Conservation (phyloP, 2,888 invertebrate species). For the Chironomus tentans region DNA sequence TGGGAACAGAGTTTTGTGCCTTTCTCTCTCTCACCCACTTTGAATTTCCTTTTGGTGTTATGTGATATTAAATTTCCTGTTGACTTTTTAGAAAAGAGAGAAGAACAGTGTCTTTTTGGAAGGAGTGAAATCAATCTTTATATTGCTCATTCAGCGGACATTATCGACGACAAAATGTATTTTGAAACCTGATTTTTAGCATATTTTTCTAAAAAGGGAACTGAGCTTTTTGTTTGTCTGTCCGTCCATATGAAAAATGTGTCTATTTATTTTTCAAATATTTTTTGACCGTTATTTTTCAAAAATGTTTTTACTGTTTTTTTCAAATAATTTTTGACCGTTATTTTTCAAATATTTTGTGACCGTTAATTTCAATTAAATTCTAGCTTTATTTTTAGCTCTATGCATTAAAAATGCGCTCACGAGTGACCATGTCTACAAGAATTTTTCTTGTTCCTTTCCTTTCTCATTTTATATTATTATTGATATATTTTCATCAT, state of each 20-base stretch:
- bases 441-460: too few species aligned
- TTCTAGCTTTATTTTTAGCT: too few species aligned
- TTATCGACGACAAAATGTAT: not conserved
- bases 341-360: too few species aligned
- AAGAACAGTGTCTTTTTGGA: not conserved
- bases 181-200: slow-evolving; percentile 9
- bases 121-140: slow-evolving; percentile 25
- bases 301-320: too few species aligned
- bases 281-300: too few species aligned
- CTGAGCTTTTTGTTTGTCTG: too few species aligned
- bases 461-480: not conserved
- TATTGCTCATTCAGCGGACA: not conserved
- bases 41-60: not conserved
- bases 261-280: too few species aligned
- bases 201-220: not conserved
- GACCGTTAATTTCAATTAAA: too few species aligned
- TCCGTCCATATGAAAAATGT: too few species aligned
- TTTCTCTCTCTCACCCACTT: not conserved
- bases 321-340: too few species aligned
- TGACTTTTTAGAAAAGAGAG: not conserved
- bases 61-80: slow-evolving; percentile 13
- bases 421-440: too few species aligned
- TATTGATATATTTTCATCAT: slow-evolving; percentile 8
- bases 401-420: too few species aligned
- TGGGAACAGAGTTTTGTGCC: not conserved